These are phyloP conservation scores for Penaeus indicus DNA, from an alignment of 1,140 invertebrate genomes.

Conservation along the genomic window DNA sequence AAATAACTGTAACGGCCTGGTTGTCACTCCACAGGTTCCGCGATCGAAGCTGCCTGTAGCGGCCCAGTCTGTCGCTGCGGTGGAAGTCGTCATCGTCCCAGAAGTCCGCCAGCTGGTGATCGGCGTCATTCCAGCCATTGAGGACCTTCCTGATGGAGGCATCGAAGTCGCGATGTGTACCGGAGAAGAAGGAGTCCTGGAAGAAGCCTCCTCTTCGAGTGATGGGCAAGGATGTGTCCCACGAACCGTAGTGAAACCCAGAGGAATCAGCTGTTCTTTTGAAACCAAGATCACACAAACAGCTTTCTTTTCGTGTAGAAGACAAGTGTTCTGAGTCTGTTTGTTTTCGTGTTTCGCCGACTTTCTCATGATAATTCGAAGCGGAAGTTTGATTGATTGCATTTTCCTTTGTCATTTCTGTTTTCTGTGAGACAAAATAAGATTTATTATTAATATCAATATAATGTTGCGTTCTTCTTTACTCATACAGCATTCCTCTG, in stretches of 20 bases:
- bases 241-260: not conserved
- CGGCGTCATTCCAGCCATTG: slow-evolving; percentile 13
- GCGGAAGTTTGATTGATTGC: no score
- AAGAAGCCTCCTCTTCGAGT: slow-evolving; percentile 34
- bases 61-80: slow-evolving; percentile 9
- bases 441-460: no score
- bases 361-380: no score
- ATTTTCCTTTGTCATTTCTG: no score
- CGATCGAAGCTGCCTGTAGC: slow-evolving; percentile 42
- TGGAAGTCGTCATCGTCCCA: slow-evolving; percentile 31
- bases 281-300: no score
- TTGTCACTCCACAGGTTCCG: slow-evolving; percentile 29
- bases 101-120: not conserved
- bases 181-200: slow-evolving; percentile 42
- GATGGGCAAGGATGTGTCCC: not conserved
- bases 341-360: no score
- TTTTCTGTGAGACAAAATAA: no score
- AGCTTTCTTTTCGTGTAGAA: no score
- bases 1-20: slow-evolving; percentile 39
- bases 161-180: slow-evolving; percentile 34
- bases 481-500: no score
- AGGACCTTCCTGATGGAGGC: slow-evolving; percentile 27
- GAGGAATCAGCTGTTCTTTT: no score
- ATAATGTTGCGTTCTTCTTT: no score
- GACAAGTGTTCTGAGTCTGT: no score